These are phyloP conservation scores for Neopelma chrysocephalum DNA, from an alignment of 2,797 vertebrate species.

Conservation along the genomic window DNA sequence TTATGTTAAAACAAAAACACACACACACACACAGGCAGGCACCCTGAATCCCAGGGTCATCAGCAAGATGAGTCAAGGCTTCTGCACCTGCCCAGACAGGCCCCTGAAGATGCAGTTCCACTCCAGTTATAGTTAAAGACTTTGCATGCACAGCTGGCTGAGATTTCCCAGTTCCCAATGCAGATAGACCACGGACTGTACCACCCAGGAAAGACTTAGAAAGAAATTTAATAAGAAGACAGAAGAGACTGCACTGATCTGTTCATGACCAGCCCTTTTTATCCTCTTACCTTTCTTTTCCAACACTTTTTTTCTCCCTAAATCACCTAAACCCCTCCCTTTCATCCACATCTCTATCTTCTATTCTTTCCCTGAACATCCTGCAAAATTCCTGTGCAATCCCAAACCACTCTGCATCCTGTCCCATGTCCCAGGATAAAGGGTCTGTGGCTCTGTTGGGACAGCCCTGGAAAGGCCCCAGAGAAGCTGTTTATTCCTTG, in stretches of 20 bases:
- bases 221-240: not conserved
- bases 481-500: not conserved
- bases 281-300: not conserved
- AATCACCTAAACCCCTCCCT: not conserved
- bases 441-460: accelerated
- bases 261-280: not conserved
- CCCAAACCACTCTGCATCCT: not conserved
- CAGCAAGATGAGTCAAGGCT: not conserved
- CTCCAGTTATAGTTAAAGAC: not conserved
- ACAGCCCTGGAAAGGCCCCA: not conserved
- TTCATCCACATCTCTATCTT: not conserved
- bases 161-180: not conserved
- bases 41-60: not conserved
- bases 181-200: not conserved
- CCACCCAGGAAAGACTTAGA: not conserved
- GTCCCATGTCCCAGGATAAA: not conserved
- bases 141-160: not conserved
- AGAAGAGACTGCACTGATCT: not conserved
- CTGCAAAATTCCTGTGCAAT: not conserved
- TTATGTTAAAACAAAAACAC: not conserved
- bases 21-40: too few species aligned
- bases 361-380: not conserved
- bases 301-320: not conserved
- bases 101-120: not conserved
- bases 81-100: not conserved